Base-by-base conservation (phyloP, 2,888 invertebrate species). In the Nomada fabriciana region DNA sequence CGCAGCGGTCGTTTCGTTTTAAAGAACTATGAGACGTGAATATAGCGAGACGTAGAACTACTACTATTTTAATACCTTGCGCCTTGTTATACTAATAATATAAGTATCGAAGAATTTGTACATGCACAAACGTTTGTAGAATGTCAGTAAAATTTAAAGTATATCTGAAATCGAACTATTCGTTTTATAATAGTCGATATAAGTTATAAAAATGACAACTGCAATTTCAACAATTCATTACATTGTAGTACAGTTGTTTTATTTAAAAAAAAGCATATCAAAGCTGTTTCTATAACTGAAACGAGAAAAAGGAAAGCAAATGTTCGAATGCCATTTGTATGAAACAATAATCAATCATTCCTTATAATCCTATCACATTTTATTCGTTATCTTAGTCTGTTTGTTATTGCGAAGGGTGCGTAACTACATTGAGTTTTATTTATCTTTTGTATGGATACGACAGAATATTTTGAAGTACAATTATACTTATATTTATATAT, bases 1-100 rank as follows among this genome's bases (percentile, higher is more conserved):
- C n/a, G 7, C 69, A 72, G 55, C 64, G 69, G 79, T 65, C 61
- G 71, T 55, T 82, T 59, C 47, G 18, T 53, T 69, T 75, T 65
- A 10, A 61, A 74, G 71, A 72, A 64, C 65, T 18, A 7, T 0
- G 20, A n/a, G 69, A 65, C 82, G 83, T 65, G 18, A 2, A 11
- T 11, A 2, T 18, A 83, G 68, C 59, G 7, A 67, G 15, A 29
- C 52, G 11, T 2, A 3, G 1, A 36, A 36, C 36, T 36, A 7
- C 36, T 36, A 36, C 36, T 36, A 36, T 36, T 36, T 36, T 9
- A 36, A 36, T 36, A 36, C 36, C 36, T 36, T 42, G 15, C 20
- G 20, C 20, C 13, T 18, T 64, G 5, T 23, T 18, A 23, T 18
- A 52, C 2, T 29, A 68, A 18, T 47, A 42, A 61, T 23, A 42